phyloP scores from a whole-genome alignment of 2,888 invertebrate species.

The Volucella inanis region DNA sequence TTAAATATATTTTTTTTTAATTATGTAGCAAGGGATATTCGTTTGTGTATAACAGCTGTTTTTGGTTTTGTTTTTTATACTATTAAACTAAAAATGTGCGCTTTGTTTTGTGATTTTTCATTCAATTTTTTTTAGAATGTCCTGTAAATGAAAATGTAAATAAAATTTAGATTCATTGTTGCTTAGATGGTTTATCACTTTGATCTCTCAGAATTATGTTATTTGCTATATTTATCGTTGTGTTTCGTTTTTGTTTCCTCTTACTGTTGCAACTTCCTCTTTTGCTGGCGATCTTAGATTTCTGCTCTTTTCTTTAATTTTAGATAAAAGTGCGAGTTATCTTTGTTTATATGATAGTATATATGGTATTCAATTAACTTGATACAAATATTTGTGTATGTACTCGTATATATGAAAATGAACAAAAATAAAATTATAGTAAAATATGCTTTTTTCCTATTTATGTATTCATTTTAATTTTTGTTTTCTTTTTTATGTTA shows the following conservation, averaged over 20 bases:
- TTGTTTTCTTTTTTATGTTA: conserved; percentile 23
- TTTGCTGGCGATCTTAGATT: background rate
- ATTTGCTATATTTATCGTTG: conserved; percentile 42
- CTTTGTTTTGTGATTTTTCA: too few species aligned
- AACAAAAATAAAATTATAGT: conserved; percentile 10
- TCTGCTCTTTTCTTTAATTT: conserved; percentile 5
- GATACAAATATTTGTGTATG: conserved; percentile 14
- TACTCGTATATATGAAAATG: background rate
- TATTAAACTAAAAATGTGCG: too few species aligned
- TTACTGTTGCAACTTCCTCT: conserved; percentile 7
- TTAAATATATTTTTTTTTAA: too few species aligned
- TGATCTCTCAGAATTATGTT: background rate
- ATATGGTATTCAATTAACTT: conserved; percentile 46
- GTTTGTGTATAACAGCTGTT: too few species aligned
- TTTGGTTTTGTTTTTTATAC: too few species aligned
- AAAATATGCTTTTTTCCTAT: background rate
- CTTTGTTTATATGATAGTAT: conserved; percentile 52
- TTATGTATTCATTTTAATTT: background rate
- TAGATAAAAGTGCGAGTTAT: conserved; percentile 63
- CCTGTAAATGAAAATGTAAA: background rate
- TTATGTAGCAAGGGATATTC: too few species aligned
- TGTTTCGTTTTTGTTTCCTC: conserved; percentile 15
- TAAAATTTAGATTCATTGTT: conserved; percentile 15
- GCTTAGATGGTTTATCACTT: background rate
- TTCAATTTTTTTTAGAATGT: background rate